Evolutionary conservation across 2,888 invertebrate genomes (phyloP).

Genomic region (Erebia epiphron): DNA sequence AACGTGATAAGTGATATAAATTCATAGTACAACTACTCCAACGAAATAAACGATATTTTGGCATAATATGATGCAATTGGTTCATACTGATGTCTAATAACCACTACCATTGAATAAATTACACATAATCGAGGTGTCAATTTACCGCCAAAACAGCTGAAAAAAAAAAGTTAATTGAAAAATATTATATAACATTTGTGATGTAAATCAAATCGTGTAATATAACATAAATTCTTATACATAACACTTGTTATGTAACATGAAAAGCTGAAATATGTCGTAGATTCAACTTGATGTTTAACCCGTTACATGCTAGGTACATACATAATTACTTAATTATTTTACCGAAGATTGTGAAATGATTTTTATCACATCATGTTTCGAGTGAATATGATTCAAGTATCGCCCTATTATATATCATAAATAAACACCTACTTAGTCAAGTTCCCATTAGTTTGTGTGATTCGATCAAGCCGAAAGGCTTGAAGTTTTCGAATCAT

Average conservation of each 20-base stretch:
- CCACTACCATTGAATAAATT: not conserved
- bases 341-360: constrained; percentile 24
- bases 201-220: too few relatives aligned
- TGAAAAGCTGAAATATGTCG: not conserved
- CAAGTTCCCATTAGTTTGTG: not conserved
- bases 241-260: not conserved
- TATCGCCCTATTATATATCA: not conserved
- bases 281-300: not conserved
- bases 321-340: constrained; percentile 25
- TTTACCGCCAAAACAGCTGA: not conserved
- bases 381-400: constrained; percentile 20
- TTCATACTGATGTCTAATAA: too few relatives aligned
- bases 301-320: not conserved
- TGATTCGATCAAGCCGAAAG: not conserved
- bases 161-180: not conserved
- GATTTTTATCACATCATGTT: constrained; percentile 26
- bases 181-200: too few relatives aligned
- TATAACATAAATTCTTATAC: not conserved
- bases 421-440: not conserved
- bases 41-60: not conserved
- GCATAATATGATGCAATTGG: not conserved
- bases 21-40: constrained; percentile 13
- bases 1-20: not conserved
- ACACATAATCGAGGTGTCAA: not conserved
- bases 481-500: not conserved